Percentiles rank a stretch among this genome's conserved stretches.
These are phyloP conservation scores for Chrysomallon squamiferum DNA, from an alignment of 1,140 invertebrate genomes.

Conservation along the genomic window DNA sequence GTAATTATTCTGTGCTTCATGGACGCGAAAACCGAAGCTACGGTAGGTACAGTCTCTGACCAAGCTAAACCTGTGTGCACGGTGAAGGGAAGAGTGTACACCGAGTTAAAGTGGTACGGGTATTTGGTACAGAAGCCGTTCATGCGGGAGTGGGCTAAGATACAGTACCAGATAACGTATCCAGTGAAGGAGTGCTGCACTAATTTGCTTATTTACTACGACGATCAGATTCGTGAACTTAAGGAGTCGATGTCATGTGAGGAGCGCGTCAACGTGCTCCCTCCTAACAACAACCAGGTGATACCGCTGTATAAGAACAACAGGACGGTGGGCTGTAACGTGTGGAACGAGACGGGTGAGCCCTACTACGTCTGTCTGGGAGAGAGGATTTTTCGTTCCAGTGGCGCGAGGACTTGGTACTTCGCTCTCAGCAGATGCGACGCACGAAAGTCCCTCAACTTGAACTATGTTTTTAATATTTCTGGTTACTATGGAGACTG, in stretches of 20 bases:
- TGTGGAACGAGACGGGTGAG: slow-evolving; percentile 41
- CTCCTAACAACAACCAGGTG: slow-evolving; percentile 48
- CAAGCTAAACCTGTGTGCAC: neutral
- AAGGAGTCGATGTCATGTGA: slow-evolving; percentile 50
- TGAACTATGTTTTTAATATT: slow-evolving; percentile 57
- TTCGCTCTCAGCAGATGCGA: slow-evolving; percentile 49
- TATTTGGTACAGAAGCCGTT: slow-evolving; percentile 55
- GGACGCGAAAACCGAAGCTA: too few species aligned
- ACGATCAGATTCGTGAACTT: slow-evolving; percentile 47
- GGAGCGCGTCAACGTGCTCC: slow-evolving; percentile 42
- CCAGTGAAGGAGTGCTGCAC: slow-evolving; percentile 51
- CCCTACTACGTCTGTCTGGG: slow-evolving; percentile 48
- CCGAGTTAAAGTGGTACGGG: slow-evolving; percentile 43
- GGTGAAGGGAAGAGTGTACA: neutral
- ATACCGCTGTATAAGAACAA: slow-evolving; percentile 46
- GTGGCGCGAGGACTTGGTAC: slow-evolving; percentile 51
- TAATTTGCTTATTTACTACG: slow-evolving; percentile 55
- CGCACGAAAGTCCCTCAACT: slow-evolving; percentile 28
- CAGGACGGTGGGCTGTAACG: slow-evolving; percentile 40
- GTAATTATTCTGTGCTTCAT: too few species aligned
- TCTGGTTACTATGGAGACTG: slow-evolving; percentile 54
- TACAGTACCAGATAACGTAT: slow-evolving; percentile 55
- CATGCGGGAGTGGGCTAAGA: slow-evolving; percentile 42
- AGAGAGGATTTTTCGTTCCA: slow-evolving; percentile 52
- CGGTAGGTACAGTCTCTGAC: too few species aligned